phyloP scores from a whole-genome alignment of 2,797 vertebrate species.

The Oreonectes daqikongensis region DNA sequence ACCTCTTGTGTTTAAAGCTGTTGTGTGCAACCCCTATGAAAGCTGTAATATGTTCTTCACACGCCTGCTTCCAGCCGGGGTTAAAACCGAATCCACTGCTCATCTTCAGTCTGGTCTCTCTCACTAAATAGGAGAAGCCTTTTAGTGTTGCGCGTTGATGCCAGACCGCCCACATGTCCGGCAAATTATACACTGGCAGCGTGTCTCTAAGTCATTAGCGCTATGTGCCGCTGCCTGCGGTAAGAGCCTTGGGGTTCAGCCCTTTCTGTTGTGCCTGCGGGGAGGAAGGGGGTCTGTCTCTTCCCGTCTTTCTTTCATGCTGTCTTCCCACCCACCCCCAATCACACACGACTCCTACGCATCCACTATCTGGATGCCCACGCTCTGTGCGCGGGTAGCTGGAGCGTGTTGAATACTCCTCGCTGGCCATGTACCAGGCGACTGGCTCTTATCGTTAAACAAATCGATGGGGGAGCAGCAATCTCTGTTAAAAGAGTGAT shows the following conservation, averaged over 20 bases:
- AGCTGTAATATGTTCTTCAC: background rate
- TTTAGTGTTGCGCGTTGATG: background rate
- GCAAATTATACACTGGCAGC: background rate
- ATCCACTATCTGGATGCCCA: constrained; percentile 13
- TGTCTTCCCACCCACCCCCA: background rate
- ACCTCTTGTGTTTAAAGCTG: background rate
- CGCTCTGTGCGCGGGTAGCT: background rate
- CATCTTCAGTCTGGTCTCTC: background rate
- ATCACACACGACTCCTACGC: constrained; percentile 2
- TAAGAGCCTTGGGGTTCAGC: background rate
- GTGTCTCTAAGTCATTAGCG: constrained; percentile 19
- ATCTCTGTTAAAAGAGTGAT: background rate
- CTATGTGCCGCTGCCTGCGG: background rate
- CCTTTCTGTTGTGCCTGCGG: constrained; percentile 2
- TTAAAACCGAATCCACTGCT: background rate
- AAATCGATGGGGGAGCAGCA: background rate
- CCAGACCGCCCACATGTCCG: background rate
- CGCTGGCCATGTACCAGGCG: background rate
- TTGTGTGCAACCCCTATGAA: background rate
- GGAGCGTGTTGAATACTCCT: background rate
- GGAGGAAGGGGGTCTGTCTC: background rate
- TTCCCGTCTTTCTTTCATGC: background rate
- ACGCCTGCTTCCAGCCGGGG: background rate
- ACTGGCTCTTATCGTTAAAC: background rate
- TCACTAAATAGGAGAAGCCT: background rate